These are phyloP conservation scores for Parnassius mnemosyne DNA, from an alignment of 2,888 invertebrate genomes.

Conservation along the genomic window DNA sequence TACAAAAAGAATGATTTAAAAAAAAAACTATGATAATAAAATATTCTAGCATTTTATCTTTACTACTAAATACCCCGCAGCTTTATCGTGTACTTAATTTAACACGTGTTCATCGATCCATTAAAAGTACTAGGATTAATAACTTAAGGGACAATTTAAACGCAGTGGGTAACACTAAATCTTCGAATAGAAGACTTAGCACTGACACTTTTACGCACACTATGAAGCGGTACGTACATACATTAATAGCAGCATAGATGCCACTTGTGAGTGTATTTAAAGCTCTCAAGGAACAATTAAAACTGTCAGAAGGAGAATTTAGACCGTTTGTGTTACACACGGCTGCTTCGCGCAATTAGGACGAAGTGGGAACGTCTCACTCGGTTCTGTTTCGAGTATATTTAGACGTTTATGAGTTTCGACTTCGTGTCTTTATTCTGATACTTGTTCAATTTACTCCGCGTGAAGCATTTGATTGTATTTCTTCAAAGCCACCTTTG, in stretches of 20 bases:
- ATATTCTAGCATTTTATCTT: not conserved
- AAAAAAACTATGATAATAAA: no score
- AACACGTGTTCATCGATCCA: slow-evolving; percentile 38
- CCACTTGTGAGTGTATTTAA: slow-evolving; percentile 59
- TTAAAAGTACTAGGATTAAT: slow-evolving; percentile 33
- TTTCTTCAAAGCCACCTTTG: slow-evolving; percentile 15
- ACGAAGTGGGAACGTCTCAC: slow-evolving; percentile 38
- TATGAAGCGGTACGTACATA: slow-evolving; percentile 42
- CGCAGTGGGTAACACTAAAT: slow-evolving; percentile 39
- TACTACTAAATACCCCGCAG: not conserved
- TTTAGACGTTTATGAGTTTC: slow-evolving; percentile 45
- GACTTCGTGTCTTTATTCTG: slow-evolving; percentile 33
- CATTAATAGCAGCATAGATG: slow-evolving; percentile 62
- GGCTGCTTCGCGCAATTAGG: slow-evolving; percentile 42
- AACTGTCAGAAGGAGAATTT: slow-evolving; percentile 53
- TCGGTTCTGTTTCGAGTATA: slow-evolving; percentile 38
- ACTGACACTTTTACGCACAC: slow-evolving; percentile 43
- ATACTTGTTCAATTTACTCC: slow-evolving; percentile 23
- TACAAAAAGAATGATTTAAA: no score
- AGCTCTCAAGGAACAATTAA: slow-evolving; percentile 55
- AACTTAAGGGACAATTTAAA: slow-evolving; percentile 31
- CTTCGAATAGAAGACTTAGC: slow-evolving; percentile 40
- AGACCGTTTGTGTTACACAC: slow-evolving; percentile 45
- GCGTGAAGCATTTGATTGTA: slow-evolving; percentile 20
- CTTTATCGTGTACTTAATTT: slow-evolving; percentile 18